These are phyloP conservation scores for Littorina saxatilis DNA, from an alignment of 1,140 invertebrate genomes.

Conservation along the genomic window DNA sequence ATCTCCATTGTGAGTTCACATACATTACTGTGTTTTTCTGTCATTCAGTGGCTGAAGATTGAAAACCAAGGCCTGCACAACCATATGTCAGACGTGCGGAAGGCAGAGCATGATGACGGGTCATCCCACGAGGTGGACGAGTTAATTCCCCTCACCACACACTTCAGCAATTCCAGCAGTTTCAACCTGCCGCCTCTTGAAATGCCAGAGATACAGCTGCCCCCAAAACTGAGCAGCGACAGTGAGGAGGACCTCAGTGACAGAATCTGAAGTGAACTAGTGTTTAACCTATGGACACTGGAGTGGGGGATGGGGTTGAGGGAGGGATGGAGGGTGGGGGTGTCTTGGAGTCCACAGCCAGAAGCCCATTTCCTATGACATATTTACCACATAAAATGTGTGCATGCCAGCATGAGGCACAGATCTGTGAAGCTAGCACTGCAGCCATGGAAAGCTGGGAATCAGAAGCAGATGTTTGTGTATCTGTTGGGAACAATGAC, in stretches of 20 bases:
- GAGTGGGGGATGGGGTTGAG: too few relatives aligned
- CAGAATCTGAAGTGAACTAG: background rate
- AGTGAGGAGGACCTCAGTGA: constrained; percentile 21
- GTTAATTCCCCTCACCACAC: background rate
- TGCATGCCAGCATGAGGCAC: too few relatives aligned
- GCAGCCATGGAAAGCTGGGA: too few relatives aligned
- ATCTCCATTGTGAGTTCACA: too few relatives aligned
- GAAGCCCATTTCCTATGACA: too few relatives aligned
- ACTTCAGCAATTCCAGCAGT: constrained; percentile 10
- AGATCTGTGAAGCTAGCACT: too few relatives aligned
- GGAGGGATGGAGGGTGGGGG: too few relatives aligned
- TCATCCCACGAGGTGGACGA: background rate
- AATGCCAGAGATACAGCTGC: constrained; percentile 48
- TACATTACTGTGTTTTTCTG: background rate
- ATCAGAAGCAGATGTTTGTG: too few relatives aligned
- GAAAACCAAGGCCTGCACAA: background rate
- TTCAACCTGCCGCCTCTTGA: constrained; percentile 57
- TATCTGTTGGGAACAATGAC: too few relatives aligned
- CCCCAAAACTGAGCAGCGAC: constrained; percentile 16
- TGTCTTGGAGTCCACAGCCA: too few relatives aligned
- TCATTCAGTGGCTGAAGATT: background rate
- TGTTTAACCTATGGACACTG: too few relatives aligned
- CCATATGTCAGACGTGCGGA: background rate
- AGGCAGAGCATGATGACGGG: background rate
- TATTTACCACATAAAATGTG: too few relatives aligned